Evolutionary conservation across 2,113 vertebrate species (phyloP), one percentile per base, ranked within the genome.

Genomic region (Nettapus auritus): DNA sequence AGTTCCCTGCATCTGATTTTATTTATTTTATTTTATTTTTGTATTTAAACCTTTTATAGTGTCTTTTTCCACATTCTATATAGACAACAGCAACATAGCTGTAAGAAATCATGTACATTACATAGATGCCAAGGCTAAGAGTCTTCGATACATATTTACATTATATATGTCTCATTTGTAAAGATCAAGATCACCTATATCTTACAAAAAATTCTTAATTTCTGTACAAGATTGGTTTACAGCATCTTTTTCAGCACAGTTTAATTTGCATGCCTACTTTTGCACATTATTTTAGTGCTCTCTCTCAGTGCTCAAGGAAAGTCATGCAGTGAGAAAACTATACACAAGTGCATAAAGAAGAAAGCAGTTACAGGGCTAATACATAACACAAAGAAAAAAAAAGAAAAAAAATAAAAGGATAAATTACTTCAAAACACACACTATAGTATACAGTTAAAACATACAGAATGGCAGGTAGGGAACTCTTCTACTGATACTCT

Each of bases 361-460:
- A 75, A 77, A 67, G 23, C 5, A 73, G 9, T 42, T 76, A 63
- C 44, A 66, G 15, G 1, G 0, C 48, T 18, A 82, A 60, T 13
- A 63, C 23, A 29, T 12, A 25, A 83, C 0, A 1, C 2, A 40
- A 6, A 13, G 19, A 46, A 44, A n/a, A 6, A 56, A 9, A 48
- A 9, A 46, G 46, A 20, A 48, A 5, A 13, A n/a, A 6, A 56
- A 23, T 20, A 74, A 66, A 79, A 62, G 76, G 23, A 64, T 11
- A 73, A 92, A 57, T 53, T 70, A 60, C 66, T 94, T 8, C 13
- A 28, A 92, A 81, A 29, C 82, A 73, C 44, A 71, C 19, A 73
- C 6, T 33, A 68, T 6, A 67, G 42, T 26, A 52, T 21, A 34
- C 13, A 70, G 28, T 59, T 90, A 84, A 90, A 86, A 84, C 15